Evolutionary conservation across 2,113 vertebrate species (phyloP).

Genomic region (Notothenia coriiceps): DNA sequence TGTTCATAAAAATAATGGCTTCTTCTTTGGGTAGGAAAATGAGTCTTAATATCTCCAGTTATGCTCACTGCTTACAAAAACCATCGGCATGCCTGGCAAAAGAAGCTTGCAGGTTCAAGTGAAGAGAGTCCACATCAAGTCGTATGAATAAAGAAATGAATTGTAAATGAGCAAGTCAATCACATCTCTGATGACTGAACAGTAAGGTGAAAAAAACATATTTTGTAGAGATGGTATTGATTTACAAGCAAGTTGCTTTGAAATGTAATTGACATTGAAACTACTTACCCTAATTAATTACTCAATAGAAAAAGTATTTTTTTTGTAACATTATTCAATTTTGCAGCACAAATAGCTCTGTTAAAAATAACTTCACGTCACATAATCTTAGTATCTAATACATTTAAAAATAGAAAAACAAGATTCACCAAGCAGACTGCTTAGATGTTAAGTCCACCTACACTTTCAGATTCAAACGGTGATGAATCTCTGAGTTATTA

Average conservation of each 20-base stretch:
- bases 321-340: background rate
- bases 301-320: background rate
- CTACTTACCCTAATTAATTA: background rate
- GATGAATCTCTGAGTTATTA: background rate
- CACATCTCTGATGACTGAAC: background rate
- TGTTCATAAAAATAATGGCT: slow-evolving; percentile 5
- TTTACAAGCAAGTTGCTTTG: background rate
- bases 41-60: slow-evolving; percentile 6
- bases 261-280: background rate
- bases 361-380: no score
- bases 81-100: background rate
- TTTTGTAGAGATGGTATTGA: background rate
- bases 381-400: no score
- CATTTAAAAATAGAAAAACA: no score
- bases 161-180: background rate
- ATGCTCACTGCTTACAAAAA: slow-evolving; percentile 4
- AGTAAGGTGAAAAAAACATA: background rate
- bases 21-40: slow-evolving; percentile 17
- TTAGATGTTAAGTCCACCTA: no score
- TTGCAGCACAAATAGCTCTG: background rate
- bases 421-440: no score
- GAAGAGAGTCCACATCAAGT: no score
- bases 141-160: background rate
- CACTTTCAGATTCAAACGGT: background rate
- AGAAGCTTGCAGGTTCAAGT: background rate